Conservation (phyloP, 2,797 vertebrate species). For the Eulemur coronatus region DNA sequence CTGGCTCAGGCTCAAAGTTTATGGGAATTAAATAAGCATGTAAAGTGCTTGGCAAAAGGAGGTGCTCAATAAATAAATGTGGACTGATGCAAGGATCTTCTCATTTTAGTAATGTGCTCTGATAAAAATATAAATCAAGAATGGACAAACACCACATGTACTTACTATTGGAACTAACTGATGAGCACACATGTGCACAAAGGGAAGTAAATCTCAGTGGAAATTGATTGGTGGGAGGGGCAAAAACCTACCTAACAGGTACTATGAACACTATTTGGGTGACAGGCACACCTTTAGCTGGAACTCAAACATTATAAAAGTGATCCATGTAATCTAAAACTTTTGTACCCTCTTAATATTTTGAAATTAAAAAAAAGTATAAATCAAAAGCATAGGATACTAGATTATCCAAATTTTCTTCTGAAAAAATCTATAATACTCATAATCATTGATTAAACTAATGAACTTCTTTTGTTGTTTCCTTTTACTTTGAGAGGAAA, state of each 20-base stretch:
- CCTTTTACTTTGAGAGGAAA: constrained; percentile 8
- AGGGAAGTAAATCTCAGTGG: too few species aligned
- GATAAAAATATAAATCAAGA: background rate
- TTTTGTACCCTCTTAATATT: too few species aligned
- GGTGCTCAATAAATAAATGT: background rate
- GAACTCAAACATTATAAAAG: too few species aligned
- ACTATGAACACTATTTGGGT: too few species aligned
- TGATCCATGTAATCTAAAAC: too few species aligned
- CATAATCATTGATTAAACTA: constrained; percentile 9
- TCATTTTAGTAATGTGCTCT: background rate
- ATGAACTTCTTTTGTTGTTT: background rate
- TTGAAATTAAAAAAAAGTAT: background rate
- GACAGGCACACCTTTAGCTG: too few species aligned
- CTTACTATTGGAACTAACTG: too few species aligned
- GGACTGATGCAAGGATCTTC: background rate
- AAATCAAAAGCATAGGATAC: background rate
- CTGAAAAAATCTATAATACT: background rate
- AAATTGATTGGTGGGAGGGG: too few species aligned
- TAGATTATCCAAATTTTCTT: background rate
- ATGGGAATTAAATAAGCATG: background rate
- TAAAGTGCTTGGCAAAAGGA: background rate
- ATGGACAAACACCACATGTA: too few species aligned
- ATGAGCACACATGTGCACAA: too few species aligned
- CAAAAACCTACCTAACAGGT: too few species aligned
- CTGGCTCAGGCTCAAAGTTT: background rate